Evolutionary conservation across 2,888 invertebrate species (phyloP).

Genomic region (Eulithis testata): DNA sequence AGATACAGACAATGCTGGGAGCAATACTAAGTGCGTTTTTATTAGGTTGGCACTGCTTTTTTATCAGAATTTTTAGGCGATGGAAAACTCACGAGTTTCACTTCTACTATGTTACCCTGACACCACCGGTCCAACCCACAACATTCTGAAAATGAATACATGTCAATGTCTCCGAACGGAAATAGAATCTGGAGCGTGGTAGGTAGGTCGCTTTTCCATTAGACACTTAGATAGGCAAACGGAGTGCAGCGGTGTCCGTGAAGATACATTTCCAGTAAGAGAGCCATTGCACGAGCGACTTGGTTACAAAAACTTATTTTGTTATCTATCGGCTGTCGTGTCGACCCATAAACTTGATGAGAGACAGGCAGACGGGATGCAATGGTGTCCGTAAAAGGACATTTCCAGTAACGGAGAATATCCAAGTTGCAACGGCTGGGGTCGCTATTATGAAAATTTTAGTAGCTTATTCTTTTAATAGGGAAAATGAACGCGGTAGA

Average conservation of each 20-base stretch:
- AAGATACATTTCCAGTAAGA: neutral
- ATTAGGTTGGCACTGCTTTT: no score
- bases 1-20: no score
- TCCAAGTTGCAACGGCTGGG: no score
- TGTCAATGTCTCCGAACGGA: slow-evolving; percentile 70
- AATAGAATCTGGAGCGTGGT: slow-evolving; percentile 59
- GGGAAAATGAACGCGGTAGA: no score
- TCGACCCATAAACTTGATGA: no score
- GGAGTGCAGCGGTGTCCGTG: slow-evolving; percentile 2
- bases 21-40: no score
- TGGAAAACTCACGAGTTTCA: neutral
- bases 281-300: neutral
- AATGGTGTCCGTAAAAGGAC: neutral
- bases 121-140: slow-evolving; percentile 29
- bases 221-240: slow-evolving; percentile 15
- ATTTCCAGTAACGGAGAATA: slow-evolving; percentile 1
- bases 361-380: slow-evolving; percentile 10
- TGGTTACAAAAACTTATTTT: no score
- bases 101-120: slow-evolving; percentile 1
- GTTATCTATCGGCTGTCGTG: no score
- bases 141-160: slow-evolving; percentile 58
- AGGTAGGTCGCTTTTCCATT: slow-evolving; percentile 30
- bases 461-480: no score
- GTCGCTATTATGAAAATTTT: no score
- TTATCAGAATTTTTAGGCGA: no score